Evolutionary conservation across 2,113 vertebrate genomes (phyloP), one percentile per base, ranked within the genome.

Genomic region (Microcebus griseorufus): DNA sequence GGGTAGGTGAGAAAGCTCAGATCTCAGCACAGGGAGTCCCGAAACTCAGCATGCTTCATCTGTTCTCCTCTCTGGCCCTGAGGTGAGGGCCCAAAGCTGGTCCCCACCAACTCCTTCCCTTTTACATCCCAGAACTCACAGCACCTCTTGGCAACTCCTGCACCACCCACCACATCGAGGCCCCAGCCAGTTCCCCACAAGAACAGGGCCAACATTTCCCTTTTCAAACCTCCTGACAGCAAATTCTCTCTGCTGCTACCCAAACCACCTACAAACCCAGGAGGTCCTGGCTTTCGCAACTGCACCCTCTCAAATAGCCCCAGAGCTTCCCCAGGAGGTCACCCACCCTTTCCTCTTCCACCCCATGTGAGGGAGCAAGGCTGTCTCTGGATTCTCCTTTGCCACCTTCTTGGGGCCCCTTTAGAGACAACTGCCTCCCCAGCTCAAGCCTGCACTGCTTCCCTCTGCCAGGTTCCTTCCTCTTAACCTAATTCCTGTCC

Each of bases 381-480:
- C 37, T 80, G 17, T 10, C 45, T 42, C 51, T 34, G 23, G 65
- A 76, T 34, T 11, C 34, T 22, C 3, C 37, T 22, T 65, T n/a
- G n/a, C 80, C 81, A 32, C 25, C n/a, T 55, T 81, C 94, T 60
- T 32, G 2, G 62, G 48, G 32, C 23, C 39, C 42, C 76, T 53
- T 7, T 20, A 29, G 45, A 0, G 18, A 72, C 12, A 78, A 5
- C 62, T 0, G 0, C 86, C 12, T 34, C 32, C 64, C 25, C 42
- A 34, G 58, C 70, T 25, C 34, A 53, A 51, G 72, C 11, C 58
- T 25, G 16, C 27, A 18, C 0, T 5, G 58, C 53, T 62, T 37
- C 79, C n/a, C 42, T 73, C 37, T 45, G 12, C 45, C 22, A 5
- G 62, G 25, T 55, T 58, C 76, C 34, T 84, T 79, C 60, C 60